These are phyloP conservation scores for Protobothrops flavoviridis DNA, from an alignment of 2,113 vertebrate species.

Conservation along the genomic window DNA sequence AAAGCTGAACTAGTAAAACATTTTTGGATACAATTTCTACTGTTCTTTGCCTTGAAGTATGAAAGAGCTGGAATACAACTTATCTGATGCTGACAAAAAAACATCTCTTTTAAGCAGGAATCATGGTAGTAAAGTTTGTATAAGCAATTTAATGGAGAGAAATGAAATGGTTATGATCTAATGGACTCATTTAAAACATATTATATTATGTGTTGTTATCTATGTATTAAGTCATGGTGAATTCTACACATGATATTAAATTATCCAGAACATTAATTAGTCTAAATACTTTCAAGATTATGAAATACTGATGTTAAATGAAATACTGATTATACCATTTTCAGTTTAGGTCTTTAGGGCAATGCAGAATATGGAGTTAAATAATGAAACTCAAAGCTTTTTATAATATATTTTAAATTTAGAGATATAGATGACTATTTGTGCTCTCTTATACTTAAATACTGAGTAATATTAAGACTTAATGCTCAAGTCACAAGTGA, in stretches of 20 bases:
- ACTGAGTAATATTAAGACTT: neutral
- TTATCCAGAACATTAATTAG: neutral
- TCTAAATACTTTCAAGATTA: neutral
- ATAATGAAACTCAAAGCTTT: neutral
- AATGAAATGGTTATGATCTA: constrained; percentile 7
- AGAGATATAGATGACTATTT: neutral
- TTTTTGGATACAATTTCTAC: neutral
- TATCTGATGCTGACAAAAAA: too few relatives aligned
- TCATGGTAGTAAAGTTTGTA: constrained; percentile 4
- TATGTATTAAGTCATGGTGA: neutral
- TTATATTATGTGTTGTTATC: neutral
- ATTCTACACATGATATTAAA: neutral
- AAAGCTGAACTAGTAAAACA: neutral
- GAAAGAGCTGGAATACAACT: neutral
- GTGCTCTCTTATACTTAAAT: neutral
- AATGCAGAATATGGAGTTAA: neutral
- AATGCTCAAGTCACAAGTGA: neutral
- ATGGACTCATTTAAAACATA: constrained; percentile 11
- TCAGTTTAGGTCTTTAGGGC: neutral
- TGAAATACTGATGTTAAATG: neutral
- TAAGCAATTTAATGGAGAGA: constrained; percentile 17
- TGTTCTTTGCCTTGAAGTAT: constrained; percentile 4
- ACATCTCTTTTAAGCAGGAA: constrained; percentile 12
- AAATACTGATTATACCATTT: neutral
- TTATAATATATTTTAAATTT: neutral